These are phyloP conservation scores for Rhagonycha fulva DNA, from an alignment of 2,888 invertebrate genomes.

Conservation along the genomic window DNA sequence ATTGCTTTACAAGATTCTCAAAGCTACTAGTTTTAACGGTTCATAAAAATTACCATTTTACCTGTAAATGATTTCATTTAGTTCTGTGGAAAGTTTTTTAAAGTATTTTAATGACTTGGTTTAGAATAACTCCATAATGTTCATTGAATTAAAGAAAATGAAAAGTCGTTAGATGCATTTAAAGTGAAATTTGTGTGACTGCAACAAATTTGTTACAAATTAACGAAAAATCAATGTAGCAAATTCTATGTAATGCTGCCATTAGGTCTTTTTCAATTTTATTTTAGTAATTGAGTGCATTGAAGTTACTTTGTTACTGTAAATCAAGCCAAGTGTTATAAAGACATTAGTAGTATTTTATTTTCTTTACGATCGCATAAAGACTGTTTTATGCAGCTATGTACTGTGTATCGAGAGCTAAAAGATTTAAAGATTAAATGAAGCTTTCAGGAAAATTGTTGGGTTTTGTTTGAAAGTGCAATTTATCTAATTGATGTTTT, in stretches of 20 bases:
- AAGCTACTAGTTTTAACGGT: not conserved
- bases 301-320: constrained; percentile 12
- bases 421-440: constrained; percentile 30
- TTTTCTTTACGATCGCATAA: constrained; percentile 9
- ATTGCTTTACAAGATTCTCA: not conserved
- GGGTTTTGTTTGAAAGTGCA: constrained; percentile 19
- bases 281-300: constrained; percentile 14
- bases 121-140: not conserved
- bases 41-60: not conserved
- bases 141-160: not conserved
- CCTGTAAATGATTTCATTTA: not conserved
- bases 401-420: constrained; percentile 29
- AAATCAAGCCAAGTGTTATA: constrained; percentile 13
- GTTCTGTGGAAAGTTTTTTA: not conserved
- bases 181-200: not conserved
- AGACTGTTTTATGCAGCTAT: constrained; percentile 23
- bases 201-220: not conserved
- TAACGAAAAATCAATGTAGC: not conserved
- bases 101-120: not conserved
- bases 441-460: constrained; percentile 37
- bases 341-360: constrained; percentile 7
- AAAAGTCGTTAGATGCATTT: not conserved
- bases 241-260: not conserved
- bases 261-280: not conserved
- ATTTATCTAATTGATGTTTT: not conserved